Conservation (phyloP, 2,888 invertebrate genomes). For the Arrhopalites spinosus region DNA sequence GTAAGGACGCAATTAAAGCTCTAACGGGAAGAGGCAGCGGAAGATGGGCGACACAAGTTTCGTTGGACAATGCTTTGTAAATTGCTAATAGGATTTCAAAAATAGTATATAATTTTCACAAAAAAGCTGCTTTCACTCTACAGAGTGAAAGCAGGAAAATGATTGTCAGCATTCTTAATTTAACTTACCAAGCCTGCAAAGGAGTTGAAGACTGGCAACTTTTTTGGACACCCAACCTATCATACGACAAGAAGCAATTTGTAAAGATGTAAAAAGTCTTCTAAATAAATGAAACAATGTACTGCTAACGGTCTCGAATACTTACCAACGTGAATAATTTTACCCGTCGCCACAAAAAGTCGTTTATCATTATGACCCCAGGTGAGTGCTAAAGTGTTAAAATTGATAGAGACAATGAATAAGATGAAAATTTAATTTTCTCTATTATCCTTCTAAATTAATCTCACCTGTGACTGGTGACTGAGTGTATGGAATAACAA, state of each 20-base stretch:
- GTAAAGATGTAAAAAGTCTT: background rate
- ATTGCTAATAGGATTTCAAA: constrained; percentile 57
- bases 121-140: no score
- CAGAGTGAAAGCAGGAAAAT: background rate
- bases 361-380: constrained; percentile 99
- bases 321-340: constrained; percentile 58
- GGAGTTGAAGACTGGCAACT: constrained; percentile 86
- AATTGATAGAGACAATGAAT: no score
- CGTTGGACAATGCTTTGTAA: constrained; percentile 74
- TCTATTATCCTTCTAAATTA: no score
- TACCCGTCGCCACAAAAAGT: constrained; percentile 90
- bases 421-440: no score
- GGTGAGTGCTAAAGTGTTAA: constrained; percentile 75
- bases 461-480: constrained; percentile 71
- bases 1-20: constrained; percentile 81
- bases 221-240: constrained; percentile 85
- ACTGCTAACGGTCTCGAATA: no score
- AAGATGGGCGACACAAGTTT: constrained; percentile 75
- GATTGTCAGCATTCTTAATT: no score
- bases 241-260: background rate
- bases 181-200: constrained; percentile 76
- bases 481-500: constrained; percentile 77
- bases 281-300: background rate
- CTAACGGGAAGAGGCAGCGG: constrained; percentile 87
- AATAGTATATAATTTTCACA: no score